phyloP scores from a whole-genome alignment of 2,888 invertebrate species.

The Eupithecia abbreviata region DNA sequence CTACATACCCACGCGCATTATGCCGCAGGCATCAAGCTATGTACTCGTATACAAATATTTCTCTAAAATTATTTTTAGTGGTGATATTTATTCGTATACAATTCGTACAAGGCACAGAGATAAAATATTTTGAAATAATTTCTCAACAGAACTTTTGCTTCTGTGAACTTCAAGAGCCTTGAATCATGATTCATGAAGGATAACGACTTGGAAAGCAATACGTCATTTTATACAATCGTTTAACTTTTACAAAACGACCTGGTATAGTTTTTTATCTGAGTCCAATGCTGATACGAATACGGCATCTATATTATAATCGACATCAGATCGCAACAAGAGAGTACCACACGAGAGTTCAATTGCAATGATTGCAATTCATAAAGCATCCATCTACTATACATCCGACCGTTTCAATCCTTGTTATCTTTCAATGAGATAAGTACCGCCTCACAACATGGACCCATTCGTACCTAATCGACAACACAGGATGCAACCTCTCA shows the following conservation, averaged over 20 bases:
- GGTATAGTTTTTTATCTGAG: neutral
- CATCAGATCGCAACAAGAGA: neutral
- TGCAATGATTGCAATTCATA: slow-evolving; percentile 7
- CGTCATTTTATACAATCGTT: neutral
- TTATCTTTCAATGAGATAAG: neutral
- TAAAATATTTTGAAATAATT: neutral
- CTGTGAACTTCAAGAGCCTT: neutral
- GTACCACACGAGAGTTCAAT: neutral
- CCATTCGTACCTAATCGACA: neutral
- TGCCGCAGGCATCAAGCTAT: no score
- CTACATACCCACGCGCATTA: neutral
- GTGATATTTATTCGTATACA: no score
- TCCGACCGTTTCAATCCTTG: neutral
- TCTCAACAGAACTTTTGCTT: neutral
- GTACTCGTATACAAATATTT: no score
- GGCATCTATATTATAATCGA: neutral
- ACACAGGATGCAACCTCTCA: slow-evolving; percentile 7
- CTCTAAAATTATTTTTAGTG: no score
- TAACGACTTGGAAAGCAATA: neutral
- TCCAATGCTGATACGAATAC: neutral
- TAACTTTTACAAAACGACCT: neutral
- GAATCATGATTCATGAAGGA: no score
- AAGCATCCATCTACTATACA: neutral
- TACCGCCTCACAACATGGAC: neutral
- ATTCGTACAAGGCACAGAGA: neutral